phyloP scores from a whole-genome alignment of 2,888 invertebrate genomes.

The Polyploca ridens region DNA sequence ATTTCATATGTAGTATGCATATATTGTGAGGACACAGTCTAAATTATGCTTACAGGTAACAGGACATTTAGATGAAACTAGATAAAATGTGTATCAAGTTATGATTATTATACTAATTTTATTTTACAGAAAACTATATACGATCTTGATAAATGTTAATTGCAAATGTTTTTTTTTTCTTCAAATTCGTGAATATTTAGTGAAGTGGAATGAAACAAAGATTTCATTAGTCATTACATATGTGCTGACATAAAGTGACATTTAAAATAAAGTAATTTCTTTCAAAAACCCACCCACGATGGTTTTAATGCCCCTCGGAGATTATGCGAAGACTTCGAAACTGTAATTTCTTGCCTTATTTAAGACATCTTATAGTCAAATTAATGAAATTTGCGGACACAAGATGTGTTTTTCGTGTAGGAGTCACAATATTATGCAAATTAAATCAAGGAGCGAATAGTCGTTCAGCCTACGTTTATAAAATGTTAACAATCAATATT shows the following conservation, averaged over 20 bases:
- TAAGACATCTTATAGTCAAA: slow-evolving; percentile 42
- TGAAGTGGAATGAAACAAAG: not conserved
- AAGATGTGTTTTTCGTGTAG: slow-evolving; percentile 38
- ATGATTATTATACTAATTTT: no score
- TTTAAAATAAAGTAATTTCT: slow-evolving; percentile 33
- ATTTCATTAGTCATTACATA: not conserved
- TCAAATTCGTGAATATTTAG: no score
- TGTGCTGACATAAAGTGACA: not conserved
- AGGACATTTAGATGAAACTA: no score
- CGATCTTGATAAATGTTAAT: no score
- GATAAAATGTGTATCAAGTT: no score
- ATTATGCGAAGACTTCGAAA: slow-evolving; percentile 35
- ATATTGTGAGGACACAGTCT: no score
- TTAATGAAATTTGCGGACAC: slow-evolving; percentile 43
- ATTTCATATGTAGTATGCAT: no score
- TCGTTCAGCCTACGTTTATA: slow-evolving; percentile 10
- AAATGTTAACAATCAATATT: slow-evolving; percentile 6
- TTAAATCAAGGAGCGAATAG: slow-evolving; percentile 22
- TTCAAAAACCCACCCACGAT: slow-evolving; percentile 46
- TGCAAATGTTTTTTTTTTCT: no score
- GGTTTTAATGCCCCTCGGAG: slow-evolving; percentile 39
- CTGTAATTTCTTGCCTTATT: slow-evolving; percentile 42
- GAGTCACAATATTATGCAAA: slow-evolving; percentile 39
- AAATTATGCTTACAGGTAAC: no score
- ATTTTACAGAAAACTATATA: no score